Evolutionary conservation across 2,113 vertebrate genomes (phyloP), one percentile per base, ranked within the genome.

Genomic region (Ctenodactylus gundi): DNA sequence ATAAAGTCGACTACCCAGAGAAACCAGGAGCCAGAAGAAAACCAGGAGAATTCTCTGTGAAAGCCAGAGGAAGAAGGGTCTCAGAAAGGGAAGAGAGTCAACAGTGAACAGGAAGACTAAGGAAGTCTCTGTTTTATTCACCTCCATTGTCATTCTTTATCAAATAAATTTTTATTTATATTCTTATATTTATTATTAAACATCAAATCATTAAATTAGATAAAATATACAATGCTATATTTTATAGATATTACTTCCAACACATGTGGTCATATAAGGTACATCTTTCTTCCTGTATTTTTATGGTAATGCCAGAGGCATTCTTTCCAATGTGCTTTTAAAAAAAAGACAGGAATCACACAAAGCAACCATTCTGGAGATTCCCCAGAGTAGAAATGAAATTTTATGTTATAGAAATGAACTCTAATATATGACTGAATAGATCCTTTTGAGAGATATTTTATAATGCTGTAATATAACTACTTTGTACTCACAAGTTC

Each of bases 391-490:
- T 92, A 92, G 97, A 97, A 95, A 77, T 96, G 86, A 39, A 7
- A 96, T 96, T 97, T 97, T 95, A 96, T 55, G 65, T 88, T 96
- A 94, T 27, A 93, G 88, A 96, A 96, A 77, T 92, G 39, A 97
- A 93, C 64, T 95, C 94, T 97, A 97, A 96, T 85, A 94, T 85
- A 95, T 57, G 95, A 93, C 91, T 91, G 94, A 95, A 75, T 77
- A 90, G 65, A 65, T 96, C 95, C 90, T 95, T 97, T 95, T 77
- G 96, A 97, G 88, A 97, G 96, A 93, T 91, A 76, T 44, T 95
- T 97, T 93, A 62, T 95, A 97, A 97, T 89, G 41, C 92, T 70
- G 29, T 72, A 53, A 95, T 98, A 93, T 90, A 88, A 96, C 65
- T 86, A 75, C 95, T 97, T 96, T 92, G 51, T 49, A 94, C 91